Conservation (phyloP, 2,113 vertebrate genomes). For the Thomomys bottae region DNA sequence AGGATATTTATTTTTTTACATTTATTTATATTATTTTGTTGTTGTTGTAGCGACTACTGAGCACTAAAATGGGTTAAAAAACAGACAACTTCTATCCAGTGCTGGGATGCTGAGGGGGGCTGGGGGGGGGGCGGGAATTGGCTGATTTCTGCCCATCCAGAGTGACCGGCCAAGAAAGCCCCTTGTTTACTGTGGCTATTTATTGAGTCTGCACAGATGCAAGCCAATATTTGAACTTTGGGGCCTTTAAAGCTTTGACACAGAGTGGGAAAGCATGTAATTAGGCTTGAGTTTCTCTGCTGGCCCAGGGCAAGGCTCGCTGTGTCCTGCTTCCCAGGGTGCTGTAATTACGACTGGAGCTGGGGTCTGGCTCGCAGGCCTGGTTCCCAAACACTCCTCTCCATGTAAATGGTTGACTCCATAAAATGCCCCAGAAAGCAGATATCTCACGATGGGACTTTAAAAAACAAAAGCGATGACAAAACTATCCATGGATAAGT, state of each 20-base stretch:
- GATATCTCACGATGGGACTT: not conserved
- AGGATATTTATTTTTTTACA: not conserved
- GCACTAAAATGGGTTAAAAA: not conserved
- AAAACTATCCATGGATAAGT: too few relatives aligned
- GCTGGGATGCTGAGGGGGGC: too few relatives aligned
- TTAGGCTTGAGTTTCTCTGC: conserved; percentile 66
- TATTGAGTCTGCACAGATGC: conserved; percentile 44
- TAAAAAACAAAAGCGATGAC: too few relatives aligned
- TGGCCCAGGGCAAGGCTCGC: conserved; percentile 32
- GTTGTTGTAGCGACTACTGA: not conserved
- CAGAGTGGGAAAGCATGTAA: conserved; percentile 60
- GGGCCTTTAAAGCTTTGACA: conserved; percentile 55
- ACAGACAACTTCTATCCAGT: not conserved
- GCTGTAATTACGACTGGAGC: too few relatives aligned
- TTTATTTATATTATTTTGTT: too few relatives aligned
- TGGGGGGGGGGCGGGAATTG: too few relatives aligned
- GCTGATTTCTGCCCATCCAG: not conserved
- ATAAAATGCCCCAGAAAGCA: not conserved
- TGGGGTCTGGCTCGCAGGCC: too few relatives aligned
- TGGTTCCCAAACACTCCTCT: too few relatives aligned
- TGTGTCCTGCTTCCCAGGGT: not conserved
- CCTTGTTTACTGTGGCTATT: conserved; percentile 42
- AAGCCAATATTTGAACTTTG: conserved; percentile 69
- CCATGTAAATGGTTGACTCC: not conserved
- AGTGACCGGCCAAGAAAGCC: not conserved